Evolutionary conservation across 2,797 vertebrate species (phyloP), one percentile per base, ranked within the genome.

Genomic region (Halcyon leucocephala): DNA sequence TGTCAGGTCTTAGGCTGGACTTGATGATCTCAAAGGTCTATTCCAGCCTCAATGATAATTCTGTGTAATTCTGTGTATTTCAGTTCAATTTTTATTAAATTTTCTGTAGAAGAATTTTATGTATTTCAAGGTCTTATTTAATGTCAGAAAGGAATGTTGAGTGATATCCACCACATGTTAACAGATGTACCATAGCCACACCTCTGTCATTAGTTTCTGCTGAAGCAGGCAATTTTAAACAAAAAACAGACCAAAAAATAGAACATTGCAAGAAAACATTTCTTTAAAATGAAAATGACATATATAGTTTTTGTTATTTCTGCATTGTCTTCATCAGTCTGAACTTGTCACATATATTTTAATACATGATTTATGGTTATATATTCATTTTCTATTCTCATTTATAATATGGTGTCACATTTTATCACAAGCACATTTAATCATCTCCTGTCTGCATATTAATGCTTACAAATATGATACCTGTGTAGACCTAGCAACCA

Each of bases 321-420:
- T 95, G 55, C 86, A 93, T 97, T 98, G 97, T 97, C 96, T 98
- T 97, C 91, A 96, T 97, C 96, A 97, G 55, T 96, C 86, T 98
- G 97, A 98, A 98, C 93, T 97, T 97, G 97, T 98, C 98, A 98
- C 97, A 97, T 97, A 97, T 97, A 98, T 98, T 98, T 97, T 97
- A 97, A 98, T 98, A 97, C 98, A 98, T 99, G 99, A 99, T 99
- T 99, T 98, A 99, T 99, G 98, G 98, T 98, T 98, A 98, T 97
- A 98, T 98, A 99, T 98, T 98, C 93, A 94, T 98, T 97, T 97
- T 94, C 97, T 98, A 97, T 98, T 98, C 99, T 98, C 97, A 98
- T 99, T 99, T 98, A 99, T 99, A 99, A 99, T 94, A 96, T 41
- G 76, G 96, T 98, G 98, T 98, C 98, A 99, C 98, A 99, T 99